phyloP scores from a whole-genome alignment of 2,888 invertebrate species.

The Agrilus cyanescens region DNA sequence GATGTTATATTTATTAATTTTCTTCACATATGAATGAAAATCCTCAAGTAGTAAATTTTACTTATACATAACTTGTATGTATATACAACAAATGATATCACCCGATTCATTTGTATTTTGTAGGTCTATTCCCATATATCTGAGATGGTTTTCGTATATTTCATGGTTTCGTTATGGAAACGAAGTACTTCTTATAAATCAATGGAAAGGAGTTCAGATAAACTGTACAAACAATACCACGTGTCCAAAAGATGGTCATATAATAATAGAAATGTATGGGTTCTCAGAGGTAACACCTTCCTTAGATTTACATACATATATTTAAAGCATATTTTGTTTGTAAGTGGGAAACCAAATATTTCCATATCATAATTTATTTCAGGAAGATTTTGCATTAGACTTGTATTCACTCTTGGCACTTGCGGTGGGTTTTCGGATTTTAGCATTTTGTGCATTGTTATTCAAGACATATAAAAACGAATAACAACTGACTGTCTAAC shows the following conservation, averaged over 20 bases:
- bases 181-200: conserved; percentile 78
- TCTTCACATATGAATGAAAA: no score
- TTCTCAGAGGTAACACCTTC: conserved; percentile 51
- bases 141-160: conserved; percentile 75
- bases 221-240: conserved; percentile 62
- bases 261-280: conserved; percentile 66
- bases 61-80: no score
- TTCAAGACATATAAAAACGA: conserved; percentile 53
- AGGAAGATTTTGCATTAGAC: conserved; percentile 59
- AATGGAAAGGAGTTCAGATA: conserved; percentile 76
- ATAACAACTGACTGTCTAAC: conserved; percentile 23
- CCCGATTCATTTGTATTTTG: conserved; percentile 9
- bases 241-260: conserved; percentile 66
- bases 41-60: no score
- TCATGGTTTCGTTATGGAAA: conserved; percentile 92
- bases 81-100: not conserved
- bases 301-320: not conserved
- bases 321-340: no score
- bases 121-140: conserved; percentile 73
- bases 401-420: conserved; percentile 57
- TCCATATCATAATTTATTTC: conserved; percentile 25
- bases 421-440: conserved; percentile 59
- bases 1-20: no score
- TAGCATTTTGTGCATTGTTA: conserved; percentile 66
- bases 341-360: no score